A percentile compares a stretch with the other conserved stretches of the same genome.
Evolutionary conservation across 23 tunicate genomes (phyloP).

Genomic region (Clavelina lepadiformis): DNA sequence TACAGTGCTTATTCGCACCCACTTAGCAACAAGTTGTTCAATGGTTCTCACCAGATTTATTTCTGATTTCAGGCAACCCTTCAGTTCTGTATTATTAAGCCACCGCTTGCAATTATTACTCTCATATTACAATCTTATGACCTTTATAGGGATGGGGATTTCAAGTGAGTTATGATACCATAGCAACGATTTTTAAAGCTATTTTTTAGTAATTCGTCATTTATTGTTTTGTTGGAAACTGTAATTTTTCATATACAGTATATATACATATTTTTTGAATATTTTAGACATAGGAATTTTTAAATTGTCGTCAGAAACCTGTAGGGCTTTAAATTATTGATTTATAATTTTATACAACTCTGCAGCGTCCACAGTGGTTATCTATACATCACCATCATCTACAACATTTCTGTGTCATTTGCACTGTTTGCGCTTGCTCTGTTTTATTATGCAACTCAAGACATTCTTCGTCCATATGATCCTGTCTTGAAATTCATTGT

Average conservation of each 20-base stretch:
- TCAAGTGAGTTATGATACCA: no score
- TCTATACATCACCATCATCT: conserved; percentile 94
- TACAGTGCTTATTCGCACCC: no score
- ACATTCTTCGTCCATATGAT: conserved; percentile 78
- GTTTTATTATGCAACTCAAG: conserved; percentile 85
- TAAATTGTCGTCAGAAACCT: no score
- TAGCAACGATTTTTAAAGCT: no score
- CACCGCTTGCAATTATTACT: conserved; percentile 90
- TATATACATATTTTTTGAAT: no score
- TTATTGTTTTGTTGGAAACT: no score
- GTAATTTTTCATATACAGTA: no score
- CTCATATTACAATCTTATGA: conserved; percentile 81
- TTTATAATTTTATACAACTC: no score
- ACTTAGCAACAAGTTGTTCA: no score
- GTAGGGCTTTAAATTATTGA: no score
- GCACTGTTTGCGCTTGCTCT: conserved; percentile 87
- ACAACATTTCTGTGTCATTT: conserved; percentile 87
- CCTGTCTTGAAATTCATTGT: conserved; percentile 94
- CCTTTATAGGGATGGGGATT: conserved; percentile 88
- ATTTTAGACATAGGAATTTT: no score
- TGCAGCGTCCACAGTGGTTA: conserved; percentile 83
- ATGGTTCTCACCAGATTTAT: not conserved
- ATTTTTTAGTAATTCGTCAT: no score
- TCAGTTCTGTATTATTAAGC: conserved; percentile 92
- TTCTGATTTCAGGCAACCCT: conserved; percentile 55